Base-by-base conservation (phyloP, 1,140 invertebrate genomes). In the Brachystomella parvula region DNA sequence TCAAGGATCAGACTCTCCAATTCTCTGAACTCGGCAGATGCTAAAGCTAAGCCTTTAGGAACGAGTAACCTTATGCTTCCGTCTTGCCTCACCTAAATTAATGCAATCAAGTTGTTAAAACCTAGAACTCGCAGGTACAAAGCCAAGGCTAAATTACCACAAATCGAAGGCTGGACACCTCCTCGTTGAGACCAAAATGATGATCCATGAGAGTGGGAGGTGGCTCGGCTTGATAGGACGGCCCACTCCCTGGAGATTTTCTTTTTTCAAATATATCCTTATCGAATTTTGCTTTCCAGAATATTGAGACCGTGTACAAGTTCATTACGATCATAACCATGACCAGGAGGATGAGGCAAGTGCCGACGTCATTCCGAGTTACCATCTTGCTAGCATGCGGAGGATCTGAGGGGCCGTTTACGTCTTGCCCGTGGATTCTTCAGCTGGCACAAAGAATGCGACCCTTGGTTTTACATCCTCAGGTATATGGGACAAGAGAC, bases 291-390 rank as follows among this genome's bases (percentile, higher is more conserved):
- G 15, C 9, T 53, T 53, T 53, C 9, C 9, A 53, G 49, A 53
- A 26, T 53, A 24, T 53, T 24, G 6, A 9, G 9, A 68, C 17
- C 15, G 66, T 58, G 35, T 64, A 68, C 56, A 68, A 61, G 30
- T 68, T 68, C 24, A 68, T 63, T 3, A 68, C 33, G 39, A 68
- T 64, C 66, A 68, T 68, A 19, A 56, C 39, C 17, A 56, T 32
- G 35, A 68, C 61, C 28, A 68, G 31, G 31, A 68, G 26, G 9
- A 39, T 35, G 30, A 63, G 21, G n/a, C n/a, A 24, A 24, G 12
- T 6, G 6, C 6, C 12, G 6, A 57, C 53, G 28, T 29, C 21
- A 9, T 57, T 6, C 21, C 53, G 53, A 6, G 6, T 24, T 24
- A 24, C 28, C 53, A 57, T 57, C 21, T 12, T 57, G 6, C n/a